Base-by-base conservation (phyloP, 2,888 invertebrate genomes). In the Brachylomia viminalis region DNA sequence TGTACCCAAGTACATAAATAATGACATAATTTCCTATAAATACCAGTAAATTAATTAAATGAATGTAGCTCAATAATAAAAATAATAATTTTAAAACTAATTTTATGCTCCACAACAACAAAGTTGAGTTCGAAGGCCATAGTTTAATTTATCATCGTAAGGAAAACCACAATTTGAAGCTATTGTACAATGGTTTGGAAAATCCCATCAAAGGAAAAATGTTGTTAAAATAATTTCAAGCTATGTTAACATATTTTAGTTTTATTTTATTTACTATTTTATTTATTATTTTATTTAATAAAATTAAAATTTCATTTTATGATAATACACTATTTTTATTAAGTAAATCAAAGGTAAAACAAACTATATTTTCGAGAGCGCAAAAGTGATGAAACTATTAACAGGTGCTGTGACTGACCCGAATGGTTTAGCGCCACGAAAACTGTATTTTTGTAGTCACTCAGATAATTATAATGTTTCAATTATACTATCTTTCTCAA, bases 131-230 rank as follows among this genome's bases (percentile, higher is more conserved):
- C 8, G 66, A 72, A 64, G 64, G 52, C 20, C 58, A 58, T 33
- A 49, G 38, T 59, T 67, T 23, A 70, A 66, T 52, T 54, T 79
- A 70, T 75, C 69, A 75, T 70, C 38, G 59, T 13, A 49, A 82
- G 82, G 82, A 82, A 82, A 82, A 82, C 82, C 82, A 59, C 82
- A 80, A 67, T 73, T 78, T 65, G 58, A 49, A 82, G 33, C 52
- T 38, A 42, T 27, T 65, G 76, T 45, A 49, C 7, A 23, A 42
- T 78, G 65, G 62, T 66, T 75, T 20, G 75, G 84, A 79, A 83
- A 83, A 83, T 54, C 70, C 80, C 42, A 33, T 58, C 23, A 42
- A 42, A 62, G 61, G 74, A 52, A 58, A 69, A 56, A 58, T 8
- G 27, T n/a, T 56, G 56, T 7, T n/a, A 15, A 11, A 56, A 56